Evolutionary conservation across 2,797 vertebrate species (phyloP).

Genomic region (Hyperoplus lanceolatus): DNA sequence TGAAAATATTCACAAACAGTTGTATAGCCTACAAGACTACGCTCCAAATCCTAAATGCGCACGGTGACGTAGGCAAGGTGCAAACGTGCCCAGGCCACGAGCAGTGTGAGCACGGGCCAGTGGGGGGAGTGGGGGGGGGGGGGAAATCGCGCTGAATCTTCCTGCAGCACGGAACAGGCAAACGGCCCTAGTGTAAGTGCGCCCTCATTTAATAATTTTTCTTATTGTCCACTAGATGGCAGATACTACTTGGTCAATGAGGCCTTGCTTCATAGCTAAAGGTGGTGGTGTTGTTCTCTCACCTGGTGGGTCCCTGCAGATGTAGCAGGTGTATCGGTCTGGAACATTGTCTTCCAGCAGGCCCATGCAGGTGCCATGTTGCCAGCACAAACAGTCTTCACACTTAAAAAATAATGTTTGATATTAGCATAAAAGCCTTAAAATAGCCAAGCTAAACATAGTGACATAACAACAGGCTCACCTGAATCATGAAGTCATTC

Average conservation of each 20-base stretch:
- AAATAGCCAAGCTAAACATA: background rate
- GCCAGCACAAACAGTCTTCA: slow-evolving; percentile 98
- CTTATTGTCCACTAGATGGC: slow-evolving; percentile 32
- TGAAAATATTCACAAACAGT: too few species aligned
- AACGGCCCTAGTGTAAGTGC: too few species aligned
- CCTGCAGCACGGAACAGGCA: too few species aligned
- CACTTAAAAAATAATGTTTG: slow-evolving; percentile 83
- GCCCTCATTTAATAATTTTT: background rate
- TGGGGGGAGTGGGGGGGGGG: too few species aligned
- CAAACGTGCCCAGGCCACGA: too few species aligned
- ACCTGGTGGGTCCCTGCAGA: slow-evolving; percentile 98
- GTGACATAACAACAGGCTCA: slow-evolving; percentile 53
- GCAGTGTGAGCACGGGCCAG: too few species aligned
- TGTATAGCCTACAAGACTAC: too few species aligned
- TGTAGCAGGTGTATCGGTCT: slow-evolving; percentile 94
- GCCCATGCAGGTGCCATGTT: slow-evolving; percentile 98
- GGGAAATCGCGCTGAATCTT: too few species aligned
- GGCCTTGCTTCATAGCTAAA: background rate
- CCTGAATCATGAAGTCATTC: slow-evolving; percentile 99
- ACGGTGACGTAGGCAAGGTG: too few species aligned
- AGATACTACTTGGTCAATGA: background rate
- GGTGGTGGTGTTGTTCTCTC: slow-evolving; percentile 31
- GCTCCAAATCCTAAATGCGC: too few species aligned
- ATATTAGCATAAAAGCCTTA: background rate
- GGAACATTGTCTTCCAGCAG: slow-evolving; percentile 96